Conservation (phyloP, 2,888 invertebrate genomes). For the Rotaria sp. region DNA sequence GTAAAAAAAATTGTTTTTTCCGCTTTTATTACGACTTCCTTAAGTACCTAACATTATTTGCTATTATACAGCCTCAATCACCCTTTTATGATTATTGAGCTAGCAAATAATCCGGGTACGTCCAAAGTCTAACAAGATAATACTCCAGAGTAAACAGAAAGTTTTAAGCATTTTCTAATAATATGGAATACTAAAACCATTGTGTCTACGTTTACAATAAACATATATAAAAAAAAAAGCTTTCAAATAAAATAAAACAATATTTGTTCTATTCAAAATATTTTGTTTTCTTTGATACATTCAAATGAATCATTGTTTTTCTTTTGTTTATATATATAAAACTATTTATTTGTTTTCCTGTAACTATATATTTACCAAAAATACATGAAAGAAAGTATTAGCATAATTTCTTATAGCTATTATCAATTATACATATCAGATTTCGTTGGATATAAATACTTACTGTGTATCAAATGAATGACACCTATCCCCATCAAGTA, state of each 20-base stretch:
- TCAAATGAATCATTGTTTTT: no score
- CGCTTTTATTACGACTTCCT: background rate
- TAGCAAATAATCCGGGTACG: background rate
- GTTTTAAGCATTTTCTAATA: background rate
- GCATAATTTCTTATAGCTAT: no score
- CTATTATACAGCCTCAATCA: background rate
- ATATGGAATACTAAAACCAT: background rate
- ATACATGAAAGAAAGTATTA: no score
- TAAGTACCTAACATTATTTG: background rate
- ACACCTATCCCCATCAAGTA: background rate
- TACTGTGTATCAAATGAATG: conserved; percentile 18
- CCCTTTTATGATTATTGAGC: background rate
- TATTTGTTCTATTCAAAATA: background rate
- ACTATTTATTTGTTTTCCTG: no score
- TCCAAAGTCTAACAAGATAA: background rate
- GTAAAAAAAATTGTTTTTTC: background rate
- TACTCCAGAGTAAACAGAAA: background rate
- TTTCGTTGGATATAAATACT: background rate
- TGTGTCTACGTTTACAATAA: background rate
- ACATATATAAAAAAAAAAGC: background rate
- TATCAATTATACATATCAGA: no score
- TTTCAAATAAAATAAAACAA: background rate
- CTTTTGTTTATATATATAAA: no score
- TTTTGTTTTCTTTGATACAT: background rate
- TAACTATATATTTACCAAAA: no score